Base-by-base conservation (phyloP, 2,888 invertebrate genomes). In the Dryocosmus kuriphilus region DNA sequence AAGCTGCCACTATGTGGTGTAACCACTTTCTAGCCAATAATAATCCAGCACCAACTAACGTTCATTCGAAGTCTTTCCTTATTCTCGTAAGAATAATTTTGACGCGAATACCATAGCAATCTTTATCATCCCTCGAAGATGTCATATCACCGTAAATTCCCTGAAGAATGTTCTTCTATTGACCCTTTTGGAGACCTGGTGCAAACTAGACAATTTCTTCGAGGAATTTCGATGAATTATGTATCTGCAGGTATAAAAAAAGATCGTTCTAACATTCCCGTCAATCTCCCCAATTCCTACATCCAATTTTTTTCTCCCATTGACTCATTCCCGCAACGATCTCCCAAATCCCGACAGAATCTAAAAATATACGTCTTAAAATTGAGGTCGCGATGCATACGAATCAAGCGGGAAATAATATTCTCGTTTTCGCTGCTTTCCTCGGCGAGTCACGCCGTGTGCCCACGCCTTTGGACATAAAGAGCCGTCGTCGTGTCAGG, bases 361-460 rank as follows among this genome's bases (percentile, higher is more conserved):
- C 57, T 57, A 57, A 24, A 57, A 24, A 57, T 57, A 57, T 14
- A 51, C 46, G 24, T 57, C 57, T 24, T 8, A 24, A 57, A 57
- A 57, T 57, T 24, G 57, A 57, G 57, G 35, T 38, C 27, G 41
- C 38, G 67, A 77, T 73, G 16, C 77, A 77, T 76, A 78, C 75
- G 82, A 81, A 82, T 84, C 78, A 77, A 82, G 80, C 75, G 79
- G 78, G 79, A 83, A 84, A 85, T 82, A 84, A 81, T 82, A 82
- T 82, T 80, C 76, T 79, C 76, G 83, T 84, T 79, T 79, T 82
- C 82, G 80, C 80, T 83, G 67, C 83, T 85, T 83, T 86, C 81
- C 84, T 84, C 80, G 82, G 77, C 83, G 83, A 86, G 88, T 88
- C 86, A 89, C 89, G 87, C 85, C 83, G 84, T 80, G 71, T 87